Conservation (phyloP, 2,888 invertebrate genomes). For the Hydropsyche betteni region DNA sequence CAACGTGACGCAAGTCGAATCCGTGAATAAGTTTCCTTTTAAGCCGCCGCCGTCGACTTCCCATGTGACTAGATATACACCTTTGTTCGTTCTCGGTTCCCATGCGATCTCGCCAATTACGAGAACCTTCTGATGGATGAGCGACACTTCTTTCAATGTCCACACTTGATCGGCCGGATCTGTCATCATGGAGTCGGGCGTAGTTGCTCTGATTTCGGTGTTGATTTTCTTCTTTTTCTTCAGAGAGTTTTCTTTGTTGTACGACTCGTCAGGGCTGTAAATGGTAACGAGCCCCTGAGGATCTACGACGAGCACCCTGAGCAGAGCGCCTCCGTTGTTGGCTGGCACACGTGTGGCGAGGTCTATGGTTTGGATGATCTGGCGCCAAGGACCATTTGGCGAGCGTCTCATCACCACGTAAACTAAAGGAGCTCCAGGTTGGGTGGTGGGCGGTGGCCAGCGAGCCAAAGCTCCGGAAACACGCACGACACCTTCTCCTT, state of each 20-base stretch:
- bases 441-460: constrained; percentile 72
- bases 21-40: constrained; percentile 83
- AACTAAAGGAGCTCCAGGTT: constrained; percentile 69
- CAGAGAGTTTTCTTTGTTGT: constrained; percentile 57
- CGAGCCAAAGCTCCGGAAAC: constrained; percentile 71
- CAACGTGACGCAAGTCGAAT: constrained; percentile 80
- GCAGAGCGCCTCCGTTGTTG: constrained; percentile 71
- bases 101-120: constrained; percentile 78
- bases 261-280: constrained; percentile 73
- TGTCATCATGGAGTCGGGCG: constrained; percentile 62
- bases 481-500: constrained; percentile 74
- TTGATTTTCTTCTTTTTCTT: constrained; percentile 62
- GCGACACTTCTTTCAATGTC: constrained; percentile 73
- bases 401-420: constrained; percentile 77
- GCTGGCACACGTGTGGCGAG: constrained; percentile 71
- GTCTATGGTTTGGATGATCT: constrained; percentile 73
- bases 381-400: constrained; percentile 71
- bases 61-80: constrained; percentile 83
- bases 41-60: constrained; percentile 84
- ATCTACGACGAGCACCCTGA: constrained; percentile 75
- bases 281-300: constrained; percentile 76
- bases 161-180: constrained; percentile 67
- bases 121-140: constrained; percentile 76
- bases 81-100: constrained; percentile 73
- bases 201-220: constrained; percentile 63